Percentiles rank a stretch among this genome's conserved stretches.
These are phyloP conservation scores for Lepus timidus DNA, from an alignment of 2,113 vertebrate genomes.

Conservation along the genomic window DNA sequence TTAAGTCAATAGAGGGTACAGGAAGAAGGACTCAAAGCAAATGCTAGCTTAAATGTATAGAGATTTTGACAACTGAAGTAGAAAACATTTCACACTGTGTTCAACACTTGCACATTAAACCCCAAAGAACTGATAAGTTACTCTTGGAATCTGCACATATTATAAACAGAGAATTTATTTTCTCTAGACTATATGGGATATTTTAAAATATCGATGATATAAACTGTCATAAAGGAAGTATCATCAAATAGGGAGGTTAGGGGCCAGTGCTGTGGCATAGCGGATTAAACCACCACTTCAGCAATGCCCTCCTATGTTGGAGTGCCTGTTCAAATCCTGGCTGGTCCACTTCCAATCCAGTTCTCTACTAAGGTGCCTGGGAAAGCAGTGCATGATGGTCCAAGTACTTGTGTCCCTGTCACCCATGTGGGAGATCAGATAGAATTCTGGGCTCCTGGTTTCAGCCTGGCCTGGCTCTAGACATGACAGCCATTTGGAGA, in stretches of 20 bases:
- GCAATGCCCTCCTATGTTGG: too few species aligned
- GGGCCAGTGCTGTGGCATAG: too few species aligned
- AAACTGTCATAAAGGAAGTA: background rate
- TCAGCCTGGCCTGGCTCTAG: too few species aligned
- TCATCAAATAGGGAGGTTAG: background rate
- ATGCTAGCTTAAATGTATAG: background rate
- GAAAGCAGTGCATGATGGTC: too few species aligned
- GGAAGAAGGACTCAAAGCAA: background rate
- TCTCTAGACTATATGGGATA: background rate
- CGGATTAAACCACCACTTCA: too few species aligned
- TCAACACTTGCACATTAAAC: background rate
- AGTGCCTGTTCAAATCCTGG: too few species aligned
- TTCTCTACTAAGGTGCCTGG: too few species aligned
- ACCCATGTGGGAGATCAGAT: too few species aligned
- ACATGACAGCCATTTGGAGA: too few species aligned
- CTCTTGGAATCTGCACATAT: background rate
- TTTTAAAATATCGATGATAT: background rate
- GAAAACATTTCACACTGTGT: background rate
- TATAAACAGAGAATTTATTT: background rate
- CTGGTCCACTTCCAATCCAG: too few species aligned
- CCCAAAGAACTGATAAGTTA: background rate
- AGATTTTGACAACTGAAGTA: background rate
- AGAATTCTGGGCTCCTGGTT: too few species aligned
- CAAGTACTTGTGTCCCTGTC: too few species aligned
- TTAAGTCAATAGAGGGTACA: background rate